Percentiles rank a stretch among this genome's conserved stretches.
Evolutionary conservation across 2,888 invertebrate species (phyloP).

Genomic region (Sisyra terminalis): DNA sequence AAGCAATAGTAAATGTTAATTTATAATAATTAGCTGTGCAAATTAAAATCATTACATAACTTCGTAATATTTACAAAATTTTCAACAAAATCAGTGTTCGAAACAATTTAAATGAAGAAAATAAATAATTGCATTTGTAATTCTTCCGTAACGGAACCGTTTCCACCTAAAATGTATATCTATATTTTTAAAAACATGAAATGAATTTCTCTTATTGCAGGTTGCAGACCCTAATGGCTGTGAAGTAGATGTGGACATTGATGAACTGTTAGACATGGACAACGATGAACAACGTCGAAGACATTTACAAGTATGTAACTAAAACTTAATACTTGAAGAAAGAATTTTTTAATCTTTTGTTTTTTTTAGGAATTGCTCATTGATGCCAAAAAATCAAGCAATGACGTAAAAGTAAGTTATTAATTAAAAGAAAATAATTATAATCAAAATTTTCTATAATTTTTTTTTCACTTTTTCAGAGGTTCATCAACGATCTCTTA

Average conservation of each 20-base stretch:
- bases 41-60: too few species aligned
- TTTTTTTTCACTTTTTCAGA: conserved; percentile 38
- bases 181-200: too few species aligned
- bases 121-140: too few species aligned
- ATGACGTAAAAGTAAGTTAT: conserved; percentile 71
- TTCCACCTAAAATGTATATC: too few species aligned
- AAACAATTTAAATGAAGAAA: too few species aligned
- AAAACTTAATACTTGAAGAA: background rate
- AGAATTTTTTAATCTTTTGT: conserved; percentile 9
- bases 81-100: too few species aligned
- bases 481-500: conserved; percentile 78
- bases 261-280: conserved; percentile 90
- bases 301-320: conserved; percentile 51
- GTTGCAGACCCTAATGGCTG: conserved; percentile 34
- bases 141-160: too few species aligned
- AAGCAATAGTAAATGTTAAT: too few species aligned
- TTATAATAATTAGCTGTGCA: too few species aligned
- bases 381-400: conserved; percentile 73
- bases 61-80: too few species aligned
- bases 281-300: conserved; percentile 69
- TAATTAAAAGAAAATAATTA: conserved; percentile 7
- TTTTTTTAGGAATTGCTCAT: conserved; percentile 54
- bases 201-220: conserved; percentile 19
- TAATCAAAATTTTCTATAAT: conserved; percentile 9
- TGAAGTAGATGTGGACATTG: conserved; percentile 85